Conservation (phyloP, 1,140 invertebrate species). For the Tigriopus japonicus region DNA sequence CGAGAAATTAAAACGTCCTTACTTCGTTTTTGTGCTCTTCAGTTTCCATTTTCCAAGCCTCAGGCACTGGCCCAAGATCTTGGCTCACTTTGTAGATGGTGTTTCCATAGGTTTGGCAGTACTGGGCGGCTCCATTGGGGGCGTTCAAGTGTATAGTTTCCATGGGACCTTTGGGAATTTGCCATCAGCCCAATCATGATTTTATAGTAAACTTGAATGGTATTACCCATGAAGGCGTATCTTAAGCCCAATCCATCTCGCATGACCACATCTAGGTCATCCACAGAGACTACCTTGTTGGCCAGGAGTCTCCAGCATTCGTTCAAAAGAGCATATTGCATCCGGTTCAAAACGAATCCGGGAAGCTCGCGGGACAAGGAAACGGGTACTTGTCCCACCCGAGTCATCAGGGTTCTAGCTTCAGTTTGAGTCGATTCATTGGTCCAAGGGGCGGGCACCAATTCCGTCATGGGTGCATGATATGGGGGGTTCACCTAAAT, state of each 20-base stretch:
- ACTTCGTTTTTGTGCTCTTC: background rate
- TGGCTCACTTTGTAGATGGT: constrained; percentile 54
- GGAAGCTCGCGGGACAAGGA: constrained; percentile 42
- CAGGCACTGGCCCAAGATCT: constrained; percentile 51
- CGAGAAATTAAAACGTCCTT: background rate
- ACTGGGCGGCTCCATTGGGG: constrained; percentile 45
- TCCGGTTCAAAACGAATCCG: constrained; percentile 80
- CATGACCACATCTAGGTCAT: constrained; percentile 83
- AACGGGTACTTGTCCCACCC: constrained; percentile 20
- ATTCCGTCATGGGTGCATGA: constrained; percentile 78
- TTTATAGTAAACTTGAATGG: too few relatives aligned
- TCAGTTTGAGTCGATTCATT: constrained; percentile 30
- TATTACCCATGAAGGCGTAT: constrained; percentile 63
- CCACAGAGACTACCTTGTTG: constrained; percentile 59
- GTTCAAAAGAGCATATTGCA: constrained; percentile 81
- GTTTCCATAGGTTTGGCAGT: constrained; percentile 51
- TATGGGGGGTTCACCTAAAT: constrained; percentile 77
- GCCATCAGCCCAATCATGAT: too few relatives aligned
- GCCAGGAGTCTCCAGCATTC: constrained; percentile 74
- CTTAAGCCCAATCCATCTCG: constrained; percentile 80
- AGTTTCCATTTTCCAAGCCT: constrained; percentile 32
- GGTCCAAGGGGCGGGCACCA: constrained; percentile 76
- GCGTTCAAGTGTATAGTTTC: constrained; percentile 90
- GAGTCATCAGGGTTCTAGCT: background rate
- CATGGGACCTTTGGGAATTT: constrained; percentile 38